These are phyloP conservation scores for Drosophila demipolita DNA, from an alignment of 2,888 invertebrate species.

Conservation along the genomic window DNA sequence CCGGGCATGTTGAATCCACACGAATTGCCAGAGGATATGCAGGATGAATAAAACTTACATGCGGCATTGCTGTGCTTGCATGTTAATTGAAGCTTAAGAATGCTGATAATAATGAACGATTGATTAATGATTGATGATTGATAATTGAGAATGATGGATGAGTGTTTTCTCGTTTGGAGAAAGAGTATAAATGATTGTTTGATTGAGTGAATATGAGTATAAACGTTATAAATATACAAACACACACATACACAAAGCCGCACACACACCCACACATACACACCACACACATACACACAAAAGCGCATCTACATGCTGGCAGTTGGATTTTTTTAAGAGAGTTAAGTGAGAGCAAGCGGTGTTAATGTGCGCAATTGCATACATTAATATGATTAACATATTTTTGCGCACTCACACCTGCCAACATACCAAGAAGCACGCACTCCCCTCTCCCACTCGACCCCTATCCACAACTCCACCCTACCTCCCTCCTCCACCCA, in stretches of 20 bases:
- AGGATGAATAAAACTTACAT: constrained; percentile 88
- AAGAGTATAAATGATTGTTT: constrained; percentile 77
- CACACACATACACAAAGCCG: constrained; percentile 42
- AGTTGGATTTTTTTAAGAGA: constrained; percentile 58
- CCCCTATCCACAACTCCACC: neutral
- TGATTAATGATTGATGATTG: constrained; percentile 53
- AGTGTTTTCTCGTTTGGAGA: constrained; percentile 72
- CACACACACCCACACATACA: constrained; percentile 23
- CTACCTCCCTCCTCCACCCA: constrained; percentile 1
- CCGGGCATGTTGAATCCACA: constrained; percentile 98
- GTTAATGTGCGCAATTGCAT: constrained; percentile 65
- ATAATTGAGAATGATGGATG: constrained; percentile 61
- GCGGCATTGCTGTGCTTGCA: constrained; percentile 36
- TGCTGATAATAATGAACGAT: constrained; percentile 59
- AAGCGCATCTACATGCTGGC: constrained; percentile 35
- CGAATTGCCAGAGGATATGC: constrained; percentile 98
- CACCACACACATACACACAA: constrained; percentile 30
- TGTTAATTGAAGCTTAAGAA: constrained; percentile 69
- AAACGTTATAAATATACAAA: constrained; percentile 78
- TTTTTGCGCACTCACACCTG: constrained; percentile 70
- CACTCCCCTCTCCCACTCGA: constrained; percentile 12
- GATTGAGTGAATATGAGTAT: constrained; percentile 78
- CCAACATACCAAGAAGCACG: constrained; percentile 30
- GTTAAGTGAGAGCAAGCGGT: constrained; percentile 26
- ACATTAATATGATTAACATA: constrained; percentile 77